Base-by-base conservation (phyloP, 2,113 vertebrate species). In the Platichthys flesus region DNA sequence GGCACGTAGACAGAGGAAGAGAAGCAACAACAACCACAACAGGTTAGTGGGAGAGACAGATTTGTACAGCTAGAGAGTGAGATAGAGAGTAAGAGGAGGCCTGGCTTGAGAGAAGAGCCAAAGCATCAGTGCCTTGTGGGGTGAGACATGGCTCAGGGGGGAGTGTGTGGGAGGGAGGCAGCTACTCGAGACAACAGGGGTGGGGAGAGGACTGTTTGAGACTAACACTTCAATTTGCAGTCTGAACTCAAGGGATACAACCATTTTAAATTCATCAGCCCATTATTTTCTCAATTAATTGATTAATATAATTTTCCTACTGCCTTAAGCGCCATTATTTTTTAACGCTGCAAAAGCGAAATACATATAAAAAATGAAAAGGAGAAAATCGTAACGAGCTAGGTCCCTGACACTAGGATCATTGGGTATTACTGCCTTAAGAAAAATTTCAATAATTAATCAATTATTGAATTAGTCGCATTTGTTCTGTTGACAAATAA, bases 11-110 rank as follows among this genome's bases (percentile, higher is more conserved):
- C 95, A 95, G 91, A 95, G 91, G 84, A 96, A 94, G 94, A 95
- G 91, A 97, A 95, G 95, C 95, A 95, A 95, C 91, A 95, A 95
- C 91, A 94, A 90, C 93, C 93, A 96, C 94, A 95, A 95, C 94
- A 91, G 79, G 86, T 91, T 92, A 92, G 90, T 90, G 85, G 86
- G 84, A 88, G 83, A 79, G 93, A 93, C 91, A 94, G 90, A 87
- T 90, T 82, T 82, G 56, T 61, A 80, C 77, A 84, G 65, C 79
- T 65, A 76, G 56, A 86, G 58, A 82, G 52, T 81, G 62, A 85
- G 65, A 81, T 65, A 76, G 56, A 86, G 55, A 83, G 58, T 80
- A 54, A 83, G 62, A 85, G 52, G 40, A 79, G 78, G 71, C 49
- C 75, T 79, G 74, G 79, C 57, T 56, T 76, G 60, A 84, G 70